Conservation (phyloP, 2,113 vertebrate species). For the Mobula birostris region DNA sequence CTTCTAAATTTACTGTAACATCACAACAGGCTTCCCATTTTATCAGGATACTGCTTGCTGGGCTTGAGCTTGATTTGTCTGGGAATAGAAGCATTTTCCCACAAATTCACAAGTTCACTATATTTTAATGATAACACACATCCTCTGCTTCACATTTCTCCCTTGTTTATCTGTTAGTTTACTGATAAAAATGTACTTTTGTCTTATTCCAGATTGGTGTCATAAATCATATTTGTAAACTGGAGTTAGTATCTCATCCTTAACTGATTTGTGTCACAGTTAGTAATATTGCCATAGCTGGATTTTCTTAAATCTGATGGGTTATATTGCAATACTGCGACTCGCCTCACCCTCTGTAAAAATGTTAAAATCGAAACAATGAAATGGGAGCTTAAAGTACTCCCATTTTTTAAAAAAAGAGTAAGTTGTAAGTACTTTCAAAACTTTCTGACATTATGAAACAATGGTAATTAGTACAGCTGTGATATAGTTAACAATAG, state of each 20-base stretch:
- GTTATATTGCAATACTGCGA: neutral
- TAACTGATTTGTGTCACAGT: no score
- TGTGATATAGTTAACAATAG: no score
- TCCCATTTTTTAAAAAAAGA: neutral
- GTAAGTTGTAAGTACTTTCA: neutral
- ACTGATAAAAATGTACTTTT: neutral
- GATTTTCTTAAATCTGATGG: neutral
- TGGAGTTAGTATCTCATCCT: no score
- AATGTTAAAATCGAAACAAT: neutral
- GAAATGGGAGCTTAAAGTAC: neutral
- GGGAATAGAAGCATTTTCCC: neutral
- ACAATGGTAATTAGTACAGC: neutral
- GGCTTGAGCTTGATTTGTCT: conserved; percentile 8
- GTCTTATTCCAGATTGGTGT: neutral
- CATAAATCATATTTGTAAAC: no score
- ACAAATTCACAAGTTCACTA: neutral
- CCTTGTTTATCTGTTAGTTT: neutral
- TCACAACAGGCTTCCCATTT: conserved; percentile 16
- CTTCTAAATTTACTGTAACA: neutral
- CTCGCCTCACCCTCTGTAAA: neutral
- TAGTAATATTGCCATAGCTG: no score
- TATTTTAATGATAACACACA: neutral
- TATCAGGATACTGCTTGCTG: neutral
- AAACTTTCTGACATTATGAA: neutral
- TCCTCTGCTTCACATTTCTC: neutral